These are phyloP conservation scores for Piprites chloris DNA, from an alignment of 2,113 vertebrate genomes.

Conservation along the genomic window DNA sequence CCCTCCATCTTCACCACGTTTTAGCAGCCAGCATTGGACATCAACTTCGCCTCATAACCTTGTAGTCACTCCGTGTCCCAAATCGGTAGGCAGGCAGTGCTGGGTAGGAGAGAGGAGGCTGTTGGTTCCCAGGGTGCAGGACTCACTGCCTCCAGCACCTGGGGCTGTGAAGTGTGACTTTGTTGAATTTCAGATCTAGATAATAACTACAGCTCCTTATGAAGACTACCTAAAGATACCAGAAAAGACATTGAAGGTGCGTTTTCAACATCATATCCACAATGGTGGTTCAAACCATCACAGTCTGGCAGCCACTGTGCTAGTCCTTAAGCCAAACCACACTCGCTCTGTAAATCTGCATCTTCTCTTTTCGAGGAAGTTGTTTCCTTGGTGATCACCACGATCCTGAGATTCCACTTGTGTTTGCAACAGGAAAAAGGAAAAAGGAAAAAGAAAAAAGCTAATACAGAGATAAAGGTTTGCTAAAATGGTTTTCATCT, in stretches of 20 bases:
- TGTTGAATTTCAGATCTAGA: background rate
- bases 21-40: background rate
- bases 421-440: background rate
- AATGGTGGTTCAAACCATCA: too few species aligned
- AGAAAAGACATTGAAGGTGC: background rate
- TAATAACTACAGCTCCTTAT: background rate
- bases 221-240: background rate
- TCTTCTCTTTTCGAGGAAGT: background rate
- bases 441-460: background rate
- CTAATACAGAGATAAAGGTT: background rate
- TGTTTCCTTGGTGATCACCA: background rate
- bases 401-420: background rate
- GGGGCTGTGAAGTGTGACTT: accelerated
- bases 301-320: background rate
- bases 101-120: background rate
- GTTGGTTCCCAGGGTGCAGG: background rate
- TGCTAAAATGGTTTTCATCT: background rate
- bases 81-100: background rate
- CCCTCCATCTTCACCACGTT: background rate
- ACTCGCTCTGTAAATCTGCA: background rate
- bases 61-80: background rate
- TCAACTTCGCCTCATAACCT: background rate
- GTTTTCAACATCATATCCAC: background rate
- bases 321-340: background rate
- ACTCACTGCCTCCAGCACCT: background rate